Percentiles rank a stretch among this genome's conserved stretches.
Conservation (phyloP, 2,888 invertebrate genomes). For the Meta bourneti region DNA sequence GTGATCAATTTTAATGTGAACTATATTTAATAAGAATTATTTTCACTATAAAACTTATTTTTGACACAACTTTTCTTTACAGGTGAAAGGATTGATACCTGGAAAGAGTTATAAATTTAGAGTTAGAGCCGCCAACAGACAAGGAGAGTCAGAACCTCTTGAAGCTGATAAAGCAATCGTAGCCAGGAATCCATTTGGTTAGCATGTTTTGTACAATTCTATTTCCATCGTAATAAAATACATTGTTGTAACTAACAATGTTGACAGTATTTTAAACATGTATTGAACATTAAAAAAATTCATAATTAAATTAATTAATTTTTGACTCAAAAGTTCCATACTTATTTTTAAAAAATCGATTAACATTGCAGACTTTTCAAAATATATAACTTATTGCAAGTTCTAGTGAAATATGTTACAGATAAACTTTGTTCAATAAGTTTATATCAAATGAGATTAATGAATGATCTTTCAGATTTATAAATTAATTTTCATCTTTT, state of each 20-base stretch:
- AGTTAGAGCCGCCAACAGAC: constrained; percentile 96
- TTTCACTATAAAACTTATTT: too few species aligned
- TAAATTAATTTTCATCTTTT: neutral
- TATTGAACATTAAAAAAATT: neutral
- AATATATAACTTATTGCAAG: neutral
- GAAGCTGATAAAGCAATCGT: constrained; percentile 91
- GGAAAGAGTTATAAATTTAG: constrained; percentile 99
- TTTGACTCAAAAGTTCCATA: neutral
- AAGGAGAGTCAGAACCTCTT: constrained; percentile 97
- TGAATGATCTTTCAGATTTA: too few species aligned
- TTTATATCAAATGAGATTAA: too few species aligned
- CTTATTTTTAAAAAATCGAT: too few species aligned
- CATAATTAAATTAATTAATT: neutral
- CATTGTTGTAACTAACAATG: too few species aligned
- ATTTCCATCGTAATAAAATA: neutral
- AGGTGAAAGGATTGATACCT: constrained; percentile 92
- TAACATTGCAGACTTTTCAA: too few species aligned
- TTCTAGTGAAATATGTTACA: neutral
- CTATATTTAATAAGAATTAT: too few species aligned
- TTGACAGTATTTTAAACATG: too few species aligned
- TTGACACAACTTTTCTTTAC: constrained; percentile 77
- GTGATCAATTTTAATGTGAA: too few species aligned
- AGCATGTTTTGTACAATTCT: constrained; percentile 78
- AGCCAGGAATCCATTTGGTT: constrained; percentile 98
- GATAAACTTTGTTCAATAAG: neutral